Base-by-base conservation (phyloP, 37 sponge, comb jelly and placozoan species). In the Eunapius fragilis region DNA sequence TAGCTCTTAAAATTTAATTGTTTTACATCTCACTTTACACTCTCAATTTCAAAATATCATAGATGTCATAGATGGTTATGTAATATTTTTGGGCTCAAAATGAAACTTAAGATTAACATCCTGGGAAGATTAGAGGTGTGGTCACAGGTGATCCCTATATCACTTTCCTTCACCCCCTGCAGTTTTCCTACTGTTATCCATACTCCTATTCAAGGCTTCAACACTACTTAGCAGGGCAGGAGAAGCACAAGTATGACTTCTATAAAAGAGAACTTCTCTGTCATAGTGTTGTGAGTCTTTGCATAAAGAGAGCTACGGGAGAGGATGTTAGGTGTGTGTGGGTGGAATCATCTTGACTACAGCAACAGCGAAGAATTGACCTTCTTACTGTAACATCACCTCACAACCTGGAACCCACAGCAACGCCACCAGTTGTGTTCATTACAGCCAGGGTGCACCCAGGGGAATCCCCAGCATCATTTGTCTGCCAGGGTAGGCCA, bases 181-280 rank as follows among this genome's bases (percentile, higher is more conserved):
- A 98, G 94, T 98, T 98, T 87, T 89, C 99, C 33, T 98, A 98
- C 87, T 87, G 96, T 86, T 98, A 89, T 80, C 96, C 99, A 2
- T 98, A 98, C 82, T 84, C 97, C 30, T 92, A 96, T 87, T 69
- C 94, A n/a, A 30, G 84, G 32, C 90, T 96, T 0, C 93, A 89
- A 33, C 77, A 67, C 37, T 93, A 91, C 77, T 82, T 98, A 72
- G 87, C 87, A 12, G 32, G 72, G 19, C 75, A 94, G 74, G 95
- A 96, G 22, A 77, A 71, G 22, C 68, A 47, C 23, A 25, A 71
- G 12, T 38, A 77, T 10, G 73, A 73, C 79, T 87, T 82, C 77
- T 90, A 70, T 49, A 80, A 49, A 30, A 79, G 93, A 71, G 94
- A 98, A 24, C 72, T 82, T 3, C 81, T 98, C 28, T 86, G 92